Base-by-base conservation (phyloP, 2,888 invertebrate genomes). In the Andricus curvator region DNA sequence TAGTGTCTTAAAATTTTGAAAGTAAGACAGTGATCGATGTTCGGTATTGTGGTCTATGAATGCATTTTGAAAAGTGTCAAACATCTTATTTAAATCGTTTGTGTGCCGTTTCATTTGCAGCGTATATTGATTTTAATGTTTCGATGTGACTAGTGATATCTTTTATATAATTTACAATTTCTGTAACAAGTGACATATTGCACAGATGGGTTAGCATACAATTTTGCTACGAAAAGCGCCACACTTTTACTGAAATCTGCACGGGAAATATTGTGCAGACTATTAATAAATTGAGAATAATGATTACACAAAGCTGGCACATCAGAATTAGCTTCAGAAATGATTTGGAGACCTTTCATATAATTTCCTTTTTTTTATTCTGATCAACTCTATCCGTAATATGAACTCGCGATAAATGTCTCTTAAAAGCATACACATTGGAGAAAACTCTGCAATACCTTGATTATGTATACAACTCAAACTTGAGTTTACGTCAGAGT, bases 361-460 rank as follows among this genome's bases (percentile, higher is more conserved):
- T 15, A 1, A 44, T 44, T 44, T 44, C 15, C 13, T 44, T 56
- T 20, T 56, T 56, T n/a, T 56, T 2, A 44, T 44, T 68, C 15
- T 68, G 13, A 15, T 44, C 17, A 13, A 41, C 41, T 22, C 22
- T 44, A 44, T 67, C 44, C n/a, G 1, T 22, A n/a, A 4, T 44
- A 22, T 44, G 67, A 44, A 22, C 44, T 1, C 68, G 68, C 17
- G 6, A 15, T 48, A 51, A 68, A 68, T 84, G 84, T 41, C 56
- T 80, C 68, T 82, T 77, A 56, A 78, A 83, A 8, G 67, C 41
- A 80, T 84, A 80, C 51, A 83, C 65, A 62, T 82, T 78, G 20
- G 70, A 80, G 66, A 82, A 85, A 66, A 48, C 82, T 60, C 79
- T 68, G 1, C 25, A 60, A 77, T 82, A 83, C 56, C 80, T 80